A percentile compares a stretch with the other conserved stretches of the same genome.
Evolutionary conservation across 2,888 invertebrate species (phyloP).

Genomic region (Apamea epomidion): DNA sequence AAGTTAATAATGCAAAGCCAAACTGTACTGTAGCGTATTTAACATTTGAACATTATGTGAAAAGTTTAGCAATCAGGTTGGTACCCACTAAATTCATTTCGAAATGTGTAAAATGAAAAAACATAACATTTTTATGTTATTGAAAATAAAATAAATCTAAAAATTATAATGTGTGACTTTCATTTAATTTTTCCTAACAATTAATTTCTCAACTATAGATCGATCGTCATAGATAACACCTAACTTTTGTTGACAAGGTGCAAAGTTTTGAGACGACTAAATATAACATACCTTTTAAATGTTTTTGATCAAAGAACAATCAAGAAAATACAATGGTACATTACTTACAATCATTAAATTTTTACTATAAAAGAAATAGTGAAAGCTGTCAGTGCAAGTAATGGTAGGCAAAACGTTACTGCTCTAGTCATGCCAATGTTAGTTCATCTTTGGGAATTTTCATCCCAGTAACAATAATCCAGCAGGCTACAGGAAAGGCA

Average conservation of each 20-base stretch:
- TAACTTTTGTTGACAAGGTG: background rate
- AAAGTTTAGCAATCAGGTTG: constrained; percentile 87
- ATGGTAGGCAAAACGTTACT: background rate
- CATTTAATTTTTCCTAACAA: constrained; percentile 60
- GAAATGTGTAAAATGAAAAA: constrained; percentile 89
- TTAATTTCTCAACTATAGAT: background rate
- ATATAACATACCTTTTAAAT: too few relatives aligned
- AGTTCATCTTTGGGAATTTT: too few relatives aligned
- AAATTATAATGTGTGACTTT: constrained; percentile 82
- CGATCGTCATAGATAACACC: background rate
- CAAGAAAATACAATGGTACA: background rate
- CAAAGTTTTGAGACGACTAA: background rate
- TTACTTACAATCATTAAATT: background rate
- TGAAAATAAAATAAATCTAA: constrained; percentile 91
- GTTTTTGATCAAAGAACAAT: background rate
- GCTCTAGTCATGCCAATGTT: background rate
- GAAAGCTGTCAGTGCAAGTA: background rate
- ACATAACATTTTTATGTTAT: constrained; percentile 91
- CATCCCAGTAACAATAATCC: background rate
- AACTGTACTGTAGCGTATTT: constrained; percentile 86
- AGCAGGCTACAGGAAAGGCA: background rate
- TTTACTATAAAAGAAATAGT: background rate
- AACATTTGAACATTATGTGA: constrained; percentile 84
- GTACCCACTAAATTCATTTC: constrained; percentile 88
- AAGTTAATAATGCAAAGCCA: constrained; percentile 84